phyloP scores from a whole-genome alignment of 1,140 invertebrate genomes.

The Sycophila sp. region DNA sequence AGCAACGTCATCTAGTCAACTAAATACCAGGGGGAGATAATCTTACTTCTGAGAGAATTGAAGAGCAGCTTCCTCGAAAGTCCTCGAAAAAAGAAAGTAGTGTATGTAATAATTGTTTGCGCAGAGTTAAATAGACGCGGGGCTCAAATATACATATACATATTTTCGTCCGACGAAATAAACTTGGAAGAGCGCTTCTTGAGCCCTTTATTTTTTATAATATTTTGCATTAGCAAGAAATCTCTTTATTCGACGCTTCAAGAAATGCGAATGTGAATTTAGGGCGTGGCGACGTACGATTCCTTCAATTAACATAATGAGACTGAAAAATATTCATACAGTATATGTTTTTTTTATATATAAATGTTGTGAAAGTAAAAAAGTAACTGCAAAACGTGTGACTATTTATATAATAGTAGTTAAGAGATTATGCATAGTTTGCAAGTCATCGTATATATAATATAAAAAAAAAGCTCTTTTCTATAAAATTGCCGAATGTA shows the following conservation, averaged over 20 bases:
- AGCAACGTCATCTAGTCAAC: slow-evolving; percentile 61
- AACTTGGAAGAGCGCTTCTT: background rate
- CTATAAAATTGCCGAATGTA: slow-evolving; percentile 34
- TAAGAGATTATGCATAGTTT: slow-evolving; percentile 37
- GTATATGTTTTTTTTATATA: slow-evolving; percentile 39
- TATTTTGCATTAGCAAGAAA: slow-evolving; percentile 32
- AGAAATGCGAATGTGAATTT: slow-evolving; percentile 17
- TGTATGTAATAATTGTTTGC: slow-evolving; percentile 24
- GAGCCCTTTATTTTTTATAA: slow-evolving; percentile 40
- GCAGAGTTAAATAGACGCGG: slow-evolving; percentile 26
- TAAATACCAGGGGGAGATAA: slow-evolving; percentile 44
- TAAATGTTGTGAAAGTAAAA: slow-evolving; percentile 32
- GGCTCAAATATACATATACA: slow-evolving; percentile 18
- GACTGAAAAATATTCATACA: slow-evolving; percentile 45
- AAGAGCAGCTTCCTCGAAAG: slow-evolving; percentile 41
- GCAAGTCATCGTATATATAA: slow-evolving; percentile 36
- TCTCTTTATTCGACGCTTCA: background rate
- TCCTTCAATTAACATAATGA: slow-evolving; percentile 43
- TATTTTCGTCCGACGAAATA: slow-evolving; percentile 3
- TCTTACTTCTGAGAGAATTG: slow-evolving; percentile 34
- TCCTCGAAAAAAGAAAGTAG: slow-evolving; percentile 40
- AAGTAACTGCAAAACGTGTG: slow-evolving; percentile 28
- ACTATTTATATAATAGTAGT: slow-evolving; percentile 37
- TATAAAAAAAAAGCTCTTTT: slow-evolving; percentile 36
- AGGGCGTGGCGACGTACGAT: slow-evolving; percentile 27